These are phyloP conservation scores for Zaprionus ornatus DNA, from an alignment of 1,140 invertebrate genomes.

Conservation along the genomic window DNA sequence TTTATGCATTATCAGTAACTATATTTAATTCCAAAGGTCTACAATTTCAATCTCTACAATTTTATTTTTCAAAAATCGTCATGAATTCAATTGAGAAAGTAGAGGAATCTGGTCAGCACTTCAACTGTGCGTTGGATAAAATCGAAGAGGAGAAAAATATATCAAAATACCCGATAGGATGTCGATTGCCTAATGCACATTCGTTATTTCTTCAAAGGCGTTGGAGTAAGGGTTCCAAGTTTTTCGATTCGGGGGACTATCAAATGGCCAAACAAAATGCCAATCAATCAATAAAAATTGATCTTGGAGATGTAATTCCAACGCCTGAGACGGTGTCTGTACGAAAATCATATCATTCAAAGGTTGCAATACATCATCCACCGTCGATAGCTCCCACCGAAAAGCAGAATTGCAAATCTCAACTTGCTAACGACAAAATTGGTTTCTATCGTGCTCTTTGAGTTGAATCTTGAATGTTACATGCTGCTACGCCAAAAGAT, in stretches of 20 bases:
- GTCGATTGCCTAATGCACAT: constrained; percentile 88
- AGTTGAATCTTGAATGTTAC: not conserved
- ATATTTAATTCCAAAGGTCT: not conserved
- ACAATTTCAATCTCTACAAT: not conserved
- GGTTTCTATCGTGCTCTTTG: not conserved
- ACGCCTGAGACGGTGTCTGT: constrained; percentile 95
- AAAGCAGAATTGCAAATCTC: not conserved
- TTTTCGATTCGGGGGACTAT: constrained; percentile 99
- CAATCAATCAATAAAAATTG: constrained; percentile 86
- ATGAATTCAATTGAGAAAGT: not conserved
- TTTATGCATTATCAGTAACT: not conserved
- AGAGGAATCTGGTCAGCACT: constrained; percentile 8
- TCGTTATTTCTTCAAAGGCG: constrained; percentile 97
- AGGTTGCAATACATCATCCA: not conserved
- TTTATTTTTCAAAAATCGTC: not conserved
- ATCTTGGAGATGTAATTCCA: constrained; percentile 93
- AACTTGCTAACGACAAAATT: not conserved
- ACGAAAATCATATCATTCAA: constrained; percentile 94
- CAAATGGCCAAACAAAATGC: constrained; percentile 97
- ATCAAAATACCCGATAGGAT: constrained; percentile 91
- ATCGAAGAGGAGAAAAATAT: constrained; percentile 95
- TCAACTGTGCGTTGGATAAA: constrained; percentile 89
- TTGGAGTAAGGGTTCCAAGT: constrained; percentile 98
- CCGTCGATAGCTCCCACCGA: not conserved
- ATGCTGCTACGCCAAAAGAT: not conserved